Percentiles rank a stretch among this genome's conserved stretches.
phyloP scores from a whole-genome alignment of 2,888 invertebrate species.

The Dasypolia templi region DNA sequence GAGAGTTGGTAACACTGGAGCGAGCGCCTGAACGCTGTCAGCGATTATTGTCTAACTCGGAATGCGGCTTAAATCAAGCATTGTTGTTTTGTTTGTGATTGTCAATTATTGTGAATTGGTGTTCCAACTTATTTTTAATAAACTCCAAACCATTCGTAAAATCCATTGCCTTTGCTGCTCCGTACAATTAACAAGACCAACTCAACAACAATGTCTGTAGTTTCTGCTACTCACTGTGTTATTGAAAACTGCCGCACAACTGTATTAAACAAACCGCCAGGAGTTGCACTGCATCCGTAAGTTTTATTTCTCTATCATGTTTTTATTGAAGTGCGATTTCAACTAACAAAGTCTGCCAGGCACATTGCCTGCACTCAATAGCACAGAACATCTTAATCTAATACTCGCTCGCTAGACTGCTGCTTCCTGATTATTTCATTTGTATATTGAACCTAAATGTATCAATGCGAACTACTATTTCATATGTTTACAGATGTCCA shows the following conservation, averaged over 20 bases:
- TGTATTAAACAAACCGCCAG: conserved; percentile 78
- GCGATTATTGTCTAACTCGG: no score
- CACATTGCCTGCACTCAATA: neutral
- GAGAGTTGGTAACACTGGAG: no score
- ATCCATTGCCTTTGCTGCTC: neutral
- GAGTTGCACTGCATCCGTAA: conserved; percentile 81
- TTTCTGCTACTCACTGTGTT: conserved; percentile 79
- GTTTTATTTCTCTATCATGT: conserved; percentile 47
- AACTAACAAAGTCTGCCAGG: neutral
- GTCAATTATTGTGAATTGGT: neutral
- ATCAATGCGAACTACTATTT: neutral
- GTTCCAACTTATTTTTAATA: neutral
- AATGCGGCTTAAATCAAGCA: neutral
- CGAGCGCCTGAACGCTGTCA: no score
- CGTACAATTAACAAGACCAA: neutral
- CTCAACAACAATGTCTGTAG: conserved; percentile 49
- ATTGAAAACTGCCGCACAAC: conserved; percentile 82
- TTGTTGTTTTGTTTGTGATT: conserved; percentile 15
- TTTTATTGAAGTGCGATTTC: neutral
- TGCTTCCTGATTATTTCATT: neutral
- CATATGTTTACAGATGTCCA: conserved; percentile 79
- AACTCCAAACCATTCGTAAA: neutral
- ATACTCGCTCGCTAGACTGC: neutral
- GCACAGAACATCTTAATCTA: no score
- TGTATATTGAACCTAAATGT: neutral